Evolutionary conservation across 2,888 invertebrate genomes (phyloP).

Genomic region (Pyrrhosoma nymphula): DNA sequence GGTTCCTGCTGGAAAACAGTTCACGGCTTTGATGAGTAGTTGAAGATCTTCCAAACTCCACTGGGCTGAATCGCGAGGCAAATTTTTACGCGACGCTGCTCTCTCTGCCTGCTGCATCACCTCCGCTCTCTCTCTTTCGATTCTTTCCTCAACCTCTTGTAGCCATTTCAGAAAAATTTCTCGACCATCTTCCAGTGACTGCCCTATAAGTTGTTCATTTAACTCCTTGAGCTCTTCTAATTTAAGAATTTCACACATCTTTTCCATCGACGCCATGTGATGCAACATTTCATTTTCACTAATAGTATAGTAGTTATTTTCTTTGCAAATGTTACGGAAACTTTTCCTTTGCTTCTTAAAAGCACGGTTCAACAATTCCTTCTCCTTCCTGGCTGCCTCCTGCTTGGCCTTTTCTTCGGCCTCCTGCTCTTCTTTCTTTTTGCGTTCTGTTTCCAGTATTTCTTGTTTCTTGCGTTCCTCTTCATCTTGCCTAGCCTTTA

Average conservation of each 20-base stretch:
- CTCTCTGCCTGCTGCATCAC: conserved; percentile 75
- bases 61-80: conserved; percentile 80
- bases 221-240: conserved; percentile 79
- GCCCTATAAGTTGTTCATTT: conserved; percentile 74
- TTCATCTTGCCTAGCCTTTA: conserved; percentile 87
- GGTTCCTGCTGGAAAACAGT: conserved; percentile 98
- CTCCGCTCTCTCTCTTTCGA: conserved; percentile 82
- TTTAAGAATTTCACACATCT: conserved; percentile 90
- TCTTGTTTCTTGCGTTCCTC: conserved; percentile 87
- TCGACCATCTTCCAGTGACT: conserved; percentile 80
- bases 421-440: conserved; percentile 88
- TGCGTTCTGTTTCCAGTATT: conserved; percentile 80
- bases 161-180: conserved; percentile 85
- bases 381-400: conserved; percentile 90
- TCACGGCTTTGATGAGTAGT: conserved; percentile 96
- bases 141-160: conserved; percentile 85
- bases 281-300: conserved; percentile 86
- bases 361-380: conserved; percentile 91
- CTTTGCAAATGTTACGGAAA: conserved; percentile 88
- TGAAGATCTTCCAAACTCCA: conserved; percentile 95
- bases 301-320: conserved; percentile 88
- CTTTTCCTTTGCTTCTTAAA: conserved; percentile 92
- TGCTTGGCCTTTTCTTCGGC: conserved; percentile 90
- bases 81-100: conserved; percentile 77
- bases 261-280: conserved; percentile 95